These are phyloP conservation scores for Aradophagus sp. DNA, from an alignment of 1,140 invertebrate genomes.

Conservation along the genomic window DNA sequence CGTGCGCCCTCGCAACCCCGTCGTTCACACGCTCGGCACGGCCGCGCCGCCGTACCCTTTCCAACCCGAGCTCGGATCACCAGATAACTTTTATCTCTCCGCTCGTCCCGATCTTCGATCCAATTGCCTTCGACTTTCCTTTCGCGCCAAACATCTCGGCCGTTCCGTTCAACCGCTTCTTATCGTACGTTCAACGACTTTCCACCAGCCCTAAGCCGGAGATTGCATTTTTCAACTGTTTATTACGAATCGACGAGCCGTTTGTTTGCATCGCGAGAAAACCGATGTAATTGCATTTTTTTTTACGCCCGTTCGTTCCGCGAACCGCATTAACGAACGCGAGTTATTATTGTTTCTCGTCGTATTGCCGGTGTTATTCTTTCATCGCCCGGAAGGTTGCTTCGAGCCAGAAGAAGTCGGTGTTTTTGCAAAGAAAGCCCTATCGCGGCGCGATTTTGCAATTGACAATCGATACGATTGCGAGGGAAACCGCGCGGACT, in stretches of 20 bases:
- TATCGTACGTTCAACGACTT: conserved; percentile 41
- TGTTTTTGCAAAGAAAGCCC: conserved; percentile 6
- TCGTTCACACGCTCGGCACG: conserved; percentile 68
- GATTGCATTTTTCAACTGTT: conserved; percentile 45
- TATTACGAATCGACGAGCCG: conserved; percentile 35
- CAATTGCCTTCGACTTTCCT: conserved; percentile 62
- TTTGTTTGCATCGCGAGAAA: conserved; percentile 15
- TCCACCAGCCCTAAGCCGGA: conserved; percentile 29
- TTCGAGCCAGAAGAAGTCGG: conserved; percentile 8
- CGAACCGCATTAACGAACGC: conserved; percentile 21
- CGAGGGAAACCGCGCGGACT: conserved; percentile 12
- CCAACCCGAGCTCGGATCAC: conserved; percentile 60
- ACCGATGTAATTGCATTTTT: no score
- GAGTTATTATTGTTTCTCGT: conserved; percentile 6
- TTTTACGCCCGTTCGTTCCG: conserved; percentile 4
- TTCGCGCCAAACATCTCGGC: conserved; percentile 36
- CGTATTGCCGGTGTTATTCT: not conserved
- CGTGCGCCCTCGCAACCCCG: conserved; percentile 67
- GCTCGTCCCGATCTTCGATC: conserved; percentile 66
- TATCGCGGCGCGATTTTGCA: conserved; percentile 19
- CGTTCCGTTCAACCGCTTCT: conserved; percentile 55
- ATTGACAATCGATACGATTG: conserved; percentile 29
- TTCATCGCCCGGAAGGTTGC: no score
- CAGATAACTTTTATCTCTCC: conserved; percentile 70
- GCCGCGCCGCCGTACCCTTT: conserved; percentile 64